Evolutionary conservation across 2,888 invertebrate species (phyloP).

Genomic region (Muschampia plurimacula): DNA sequence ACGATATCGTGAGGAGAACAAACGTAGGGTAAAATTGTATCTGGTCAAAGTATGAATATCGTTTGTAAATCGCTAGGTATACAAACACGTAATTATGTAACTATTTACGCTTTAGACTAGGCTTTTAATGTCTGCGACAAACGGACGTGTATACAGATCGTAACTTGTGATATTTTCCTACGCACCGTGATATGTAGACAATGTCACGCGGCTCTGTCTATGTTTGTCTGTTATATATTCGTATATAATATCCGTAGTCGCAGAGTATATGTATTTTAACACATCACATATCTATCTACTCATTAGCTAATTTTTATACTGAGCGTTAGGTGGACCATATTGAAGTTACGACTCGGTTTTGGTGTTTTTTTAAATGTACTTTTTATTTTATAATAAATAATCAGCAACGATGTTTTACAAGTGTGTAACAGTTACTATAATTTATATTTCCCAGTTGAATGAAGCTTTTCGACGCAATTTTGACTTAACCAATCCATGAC

Average conservation of each 20-base stretch:
- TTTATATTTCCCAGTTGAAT: conserved; percentile 28
- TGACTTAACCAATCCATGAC: conserved; percentile 41
- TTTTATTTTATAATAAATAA: conserved; percentile 11
- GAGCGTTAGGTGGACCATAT: conserved; percentile 78
- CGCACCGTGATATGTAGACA: conserved; percentile 35
- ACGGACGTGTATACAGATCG: conserved; percentile 54
- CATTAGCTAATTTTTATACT: conserved; percentile 76
- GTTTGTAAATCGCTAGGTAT: conserved; percentile 70
- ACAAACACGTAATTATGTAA: conserved; percentile 62
- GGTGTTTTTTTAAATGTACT: not conserved
- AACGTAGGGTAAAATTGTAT: conserved; percentile 59
- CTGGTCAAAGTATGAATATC: conserved; percentile 73
- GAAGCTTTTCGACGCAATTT: conserved; percentile 33
- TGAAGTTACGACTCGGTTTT: conserved; percentile 30
- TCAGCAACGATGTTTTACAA: conserved; percentile 30
- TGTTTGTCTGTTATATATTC: conserved; percentile 41
- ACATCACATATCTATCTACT: conserved; percentile 84
- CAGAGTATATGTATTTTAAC: conserved; percentile 65
- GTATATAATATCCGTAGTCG: conserved; percentile 54
- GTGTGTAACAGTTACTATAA: conserved; percentile 22
- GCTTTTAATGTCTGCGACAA: conserved; percentile 59
- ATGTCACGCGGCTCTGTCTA: conserved; percentile 9
- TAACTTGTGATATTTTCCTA: conserved; percentile 49
- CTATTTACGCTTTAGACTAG: conserved; percentile 76
- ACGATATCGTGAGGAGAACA: conserved; percentile 46